These are phyloP conservation scores for Rhizoglyphus robini DNA, from an alignment of 1,140 invertebrate genomes.

Conservation along the genomic window DNA sequence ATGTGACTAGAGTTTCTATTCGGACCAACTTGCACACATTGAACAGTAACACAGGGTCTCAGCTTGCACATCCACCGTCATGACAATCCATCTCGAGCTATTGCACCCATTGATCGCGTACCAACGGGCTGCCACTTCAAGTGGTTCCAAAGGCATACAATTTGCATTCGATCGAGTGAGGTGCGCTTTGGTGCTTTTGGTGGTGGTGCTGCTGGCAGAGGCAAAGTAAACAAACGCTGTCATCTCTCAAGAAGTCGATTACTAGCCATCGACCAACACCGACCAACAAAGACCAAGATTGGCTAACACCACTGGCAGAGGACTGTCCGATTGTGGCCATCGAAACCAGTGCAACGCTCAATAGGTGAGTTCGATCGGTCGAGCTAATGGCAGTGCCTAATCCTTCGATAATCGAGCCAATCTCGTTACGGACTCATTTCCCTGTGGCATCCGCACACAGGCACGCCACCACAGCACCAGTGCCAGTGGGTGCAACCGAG, in stretches of 20 bases:
- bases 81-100: no score
- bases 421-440: neutral
- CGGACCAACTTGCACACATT: no score
- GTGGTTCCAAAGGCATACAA: constrained; percentile 2
- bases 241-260: constrained; percentile 4
- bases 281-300: neutral
- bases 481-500: neutral
- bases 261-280: neutral
- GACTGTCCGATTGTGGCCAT: constrained; percentile 8
- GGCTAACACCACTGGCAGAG: neutral
- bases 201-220: neutral
- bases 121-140: no score
- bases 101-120: no score
- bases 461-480: neutral
- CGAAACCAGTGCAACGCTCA: neutral
- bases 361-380: neutral
- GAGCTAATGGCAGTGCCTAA: no score
- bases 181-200: neutral
- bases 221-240: constrained; percentile 9
- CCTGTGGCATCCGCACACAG: neutral
- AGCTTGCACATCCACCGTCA: no score
- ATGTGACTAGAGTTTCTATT: no score
- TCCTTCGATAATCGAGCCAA: neutral
- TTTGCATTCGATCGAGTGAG: constrained; percentile 7
- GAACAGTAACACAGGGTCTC: no score